Conservation (phyloP, 2,888 invertebrate species). For the Rhimphoctona megacephalus region DNA sequence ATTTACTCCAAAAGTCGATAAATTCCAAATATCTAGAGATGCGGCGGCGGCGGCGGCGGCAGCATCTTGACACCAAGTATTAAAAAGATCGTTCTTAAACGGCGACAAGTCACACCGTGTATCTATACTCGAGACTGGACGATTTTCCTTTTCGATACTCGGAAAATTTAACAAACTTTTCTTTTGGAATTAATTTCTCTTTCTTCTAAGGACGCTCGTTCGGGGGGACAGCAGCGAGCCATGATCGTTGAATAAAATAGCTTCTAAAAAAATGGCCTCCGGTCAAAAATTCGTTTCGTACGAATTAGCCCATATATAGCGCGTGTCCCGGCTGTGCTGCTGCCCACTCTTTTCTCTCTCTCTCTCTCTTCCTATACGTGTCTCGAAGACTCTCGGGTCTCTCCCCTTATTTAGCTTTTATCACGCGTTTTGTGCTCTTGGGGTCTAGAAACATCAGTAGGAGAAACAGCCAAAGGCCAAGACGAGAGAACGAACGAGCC, state of each 20-base stretch:
- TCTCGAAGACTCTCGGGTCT: constrained; percentile 65
- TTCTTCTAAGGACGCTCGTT: not conserved
- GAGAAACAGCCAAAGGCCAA: constrained; percentile 62
- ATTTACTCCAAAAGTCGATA: no score
- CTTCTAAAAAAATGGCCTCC: not conserved
- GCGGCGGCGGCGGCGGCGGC: no score
- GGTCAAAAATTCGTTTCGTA: constrained; percentile 24
- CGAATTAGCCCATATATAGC: constrained; percentile 64
- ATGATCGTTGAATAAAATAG: not conserved
- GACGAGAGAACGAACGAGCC: constrained; percentile 48
- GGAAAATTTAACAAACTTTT: no score
- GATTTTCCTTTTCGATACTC: no score
- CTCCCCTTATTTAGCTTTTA: constrained; percentile 72
- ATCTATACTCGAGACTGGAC: no score
- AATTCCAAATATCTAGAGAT: no score
- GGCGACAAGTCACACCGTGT: no score
- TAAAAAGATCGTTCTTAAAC: no score
- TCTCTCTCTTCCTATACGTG: constrained; percentile 52
- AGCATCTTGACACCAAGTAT: no score
- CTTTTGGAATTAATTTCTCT: not conserved
- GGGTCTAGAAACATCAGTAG: constrained; percentile 60
- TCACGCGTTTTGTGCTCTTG: constrained; percentile 64
- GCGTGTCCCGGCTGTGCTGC: constrained; percentile 59
- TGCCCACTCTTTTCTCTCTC: constrained; percentile 65
- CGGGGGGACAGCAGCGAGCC: no score